Evolutionary conservation across 2,888 invertebrate species (phyloP).

Genomic region (Eledone cirrhosa): DNA sequence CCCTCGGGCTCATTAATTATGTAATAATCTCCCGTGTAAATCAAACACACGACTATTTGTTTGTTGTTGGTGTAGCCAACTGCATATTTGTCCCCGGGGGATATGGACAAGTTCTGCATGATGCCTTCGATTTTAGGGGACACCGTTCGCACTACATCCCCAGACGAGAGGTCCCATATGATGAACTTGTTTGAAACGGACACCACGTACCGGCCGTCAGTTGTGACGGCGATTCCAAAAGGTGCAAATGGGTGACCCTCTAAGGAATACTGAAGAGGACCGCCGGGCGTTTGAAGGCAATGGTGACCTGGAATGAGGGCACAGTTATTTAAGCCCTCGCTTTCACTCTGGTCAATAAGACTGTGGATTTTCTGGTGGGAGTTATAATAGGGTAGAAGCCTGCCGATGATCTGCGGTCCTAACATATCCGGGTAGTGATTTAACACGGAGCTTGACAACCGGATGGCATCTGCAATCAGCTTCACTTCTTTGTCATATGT

Average conservation of each 20-base stretch:
- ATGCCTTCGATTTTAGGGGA: conserved; percentile 86
- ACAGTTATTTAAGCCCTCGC: conserved; percentile 86
- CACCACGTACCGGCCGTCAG: conserved; percentile 76
- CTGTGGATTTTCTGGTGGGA: conserved; percentile 83
- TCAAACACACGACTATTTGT: conserved; percentile 89
- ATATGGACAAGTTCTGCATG: conserved; percentile 91
- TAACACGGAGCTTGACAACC: conserved; percentile 92
- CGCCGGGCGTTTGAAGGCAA: conserved; percentile 97
- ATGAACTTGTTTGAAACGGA: conserved; percentile 96
- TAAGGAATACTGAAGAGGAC: conserved; percentile 95
- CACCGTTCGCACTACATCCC: conserved; percentile 91
- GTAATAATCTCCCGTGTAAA: conserved; percentile 90
- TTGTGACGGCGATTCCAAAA: conserved; percentile 64
- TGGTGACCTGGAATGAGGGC: conserved; percentile 92
- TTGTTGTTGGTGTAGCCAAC: conserved; percentile 96
- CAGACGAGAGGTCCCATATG: conserved; percentile 95
- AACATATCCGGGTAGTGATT: conserved; percentile 94
- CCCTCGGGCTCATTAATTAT: conserved; percentile 83
- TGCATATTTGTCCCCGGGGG: conserved; percentile 95
- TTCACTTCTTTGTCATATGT: conserved; percentile 64
- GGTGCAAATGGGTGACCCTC: conserved; percentile 96
- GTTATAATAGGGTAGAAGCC: conserved; percentile 92
- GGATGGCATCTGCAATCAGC: conserved; percentile 67
- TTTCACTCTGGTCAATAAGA: conserved; percentile 89
- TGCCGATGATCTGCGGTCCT: conserved; percentile 90